phyloP scores from a whole-genome alignment of 2,113 vertebrate genomes.

The Tachysurus vachellii region DNA sequence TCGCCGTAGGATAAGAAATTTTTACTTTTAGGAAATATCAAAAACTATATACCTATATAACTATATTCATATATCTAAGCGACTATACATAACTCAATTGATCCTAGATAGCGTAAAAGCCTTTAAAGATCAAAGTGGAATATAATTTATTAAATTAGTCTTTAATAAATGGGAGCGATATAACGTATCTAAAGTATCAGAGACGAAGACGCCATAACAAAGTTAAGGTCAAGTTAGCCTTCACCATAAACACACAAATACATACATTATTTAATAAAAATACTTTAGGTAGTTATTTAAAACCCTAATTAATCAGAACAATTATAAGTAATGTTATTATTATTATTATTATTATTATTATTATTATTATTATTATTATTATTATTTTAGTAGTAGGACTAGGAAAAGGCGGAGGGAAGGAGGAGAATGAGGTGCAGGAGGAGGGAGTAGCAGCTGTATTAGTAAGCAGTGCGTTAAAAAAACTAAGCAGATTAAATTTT shows the following conservation, averaged over 20 bases:
- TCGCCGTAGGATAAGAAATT: background rate
- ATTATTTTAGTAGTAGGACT: background rate
- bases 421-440: too few species aligned
- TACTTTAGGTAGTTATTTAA: background rate
- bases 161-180: slow-evolving; percentile 47
- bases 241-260: slow-evolving; percentile 65
- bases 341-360: background rate
- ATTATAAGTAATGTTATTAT: background rate
- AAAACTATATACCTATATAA: too few species aligned
- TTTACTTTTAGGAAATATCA: background rate
- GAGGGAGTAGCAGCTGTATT: background rate
- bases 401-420: background rate
- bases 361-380: background rate
- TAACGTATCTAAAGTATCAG: slow-evolving; percentile 66
- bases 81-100: background rate
- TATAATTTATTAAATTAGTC: background rate
- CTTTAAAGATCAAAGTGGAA: background rate
- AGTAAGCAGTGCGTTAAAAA: background rate
- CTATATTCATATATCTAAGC: background rate
- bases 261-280: background rate
- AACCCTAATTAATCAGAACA: background rate
- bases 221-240: slow-evolving; percentile 99
- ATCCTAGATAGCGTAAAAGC: too few species aligned
- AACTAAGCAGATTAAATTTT: background rate
- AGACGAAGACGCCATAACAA: slow-evolving; percentile 91